Evolutionary conservation across 2,888 invertebrate genomes (phyloP), one percentile per base, ranked within the genome.

Genomic region (Blera fallax): DNA sequence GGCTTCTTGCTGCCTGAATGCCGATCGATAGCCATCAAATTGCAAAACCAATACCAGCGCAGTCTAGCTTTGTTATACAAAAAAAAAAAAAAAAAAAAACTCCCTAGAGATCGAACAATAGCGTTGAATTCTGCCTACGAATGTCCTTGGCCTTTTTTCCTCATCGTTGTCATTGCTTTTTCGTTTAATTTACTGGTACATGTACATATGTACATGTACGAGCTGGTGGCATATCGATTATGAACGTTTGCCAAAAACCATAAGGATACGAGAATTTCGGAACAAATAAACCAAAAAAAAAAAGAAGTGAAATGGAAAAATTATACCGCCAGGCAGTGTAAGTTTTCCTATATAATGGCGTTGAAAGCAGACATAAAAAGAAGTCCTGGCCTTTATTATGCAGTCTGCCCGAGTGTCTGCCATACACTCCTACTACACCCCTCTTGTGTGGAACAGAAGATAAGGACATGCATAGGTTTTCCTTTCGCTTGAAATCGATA

Each of bases 71-170:
- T 70, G 70, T 70, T 48, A 50, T 69, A 58, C n/a, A n/a, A n/a
- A n/a, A n/a, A n/a, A n/a, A n/a, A n/a, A n/a, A n/a, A n/a, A n/a
- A n/a, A n/a, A n/a, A 70, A 29, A 21, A 62, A 27, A 50, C 62
- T 58, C 74, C 54, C 56, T 18, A 32, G 62, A 58, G 74, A 62
- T 62, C 54, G 74, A 81, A 81, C 81, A 74, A 74, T 81, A 56
- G 62, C 62, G 43, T 58, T 67, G 40, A 58, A 58, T 78, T 32
- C 52, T 67, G 73, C 65, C 80, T 67, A 73, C 74, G 40, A 62
- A 70, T 81, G 74, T 81, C 81, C 81, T 81, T 81, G 81, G 81
- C 74, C 73, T 62, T 74, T 69, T 81, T 79, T 54, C 21, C 62
- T 69, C 32, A 48, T 37, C 65, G 24, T 37, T 27, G 27, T 37